phyloP scores from a whole-genome alignment of 2,113 vertebrate genomes.

The Nestor notabilis region DNA sequence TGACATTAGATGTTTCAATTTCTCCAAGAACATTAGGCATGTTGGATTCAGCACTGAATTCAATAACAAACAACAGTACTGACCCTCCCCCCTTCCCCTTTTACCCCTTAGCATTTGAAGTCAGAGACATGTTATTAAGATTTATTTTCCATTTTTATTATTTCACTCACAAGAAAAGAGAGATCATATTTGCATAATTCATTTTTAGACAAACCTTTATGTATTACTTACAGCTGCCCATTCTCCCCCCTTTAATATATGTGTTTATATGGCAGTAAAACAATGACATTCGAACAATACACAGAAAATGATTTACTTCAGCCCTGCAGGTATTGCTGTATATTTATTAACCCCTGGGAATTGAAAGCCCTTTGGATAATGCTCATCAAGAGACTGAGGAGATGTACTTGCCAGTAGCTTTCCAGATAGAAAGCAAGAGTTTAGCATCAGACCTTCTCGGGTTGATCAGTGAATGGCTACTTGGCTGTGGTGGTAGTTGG shows the following conservation, averaged over 20 bases:
- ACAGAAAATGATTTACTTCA: conserved; percentile 33
- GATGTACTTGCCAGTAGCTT: neutral
- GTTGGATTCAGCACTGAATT: conserved; percentile 46
- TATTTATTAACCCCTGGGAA: conserved; percentile 61
- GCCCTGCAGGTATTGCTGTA: conserved; percentile 27
- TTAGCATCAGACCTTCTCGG: neutral
- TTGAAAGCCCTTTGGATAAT: conserved; percentile 20
- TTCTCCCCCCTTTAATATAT: conserved; percentile 23
- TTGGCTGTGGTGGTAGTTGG: neutral
- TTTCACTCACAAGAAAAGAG: conserved; percentile 47
- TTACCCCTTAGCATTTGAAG: conserved; percentile 53
- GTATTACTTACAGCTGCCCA: conserved; percentile 35
- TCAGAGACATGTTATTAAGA: conserved; percentile 60
- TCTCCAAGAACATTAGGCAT: conserved; percentile 44
- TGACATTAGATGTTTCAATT: conserved; percentile 76
- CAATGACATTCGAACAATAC: conserved; percentile 37
- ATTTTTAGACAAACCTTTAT: conserved; percentile 41
- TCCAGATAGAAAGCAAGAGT: neutral
- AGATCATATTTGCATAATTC: conserved; percentile 62
- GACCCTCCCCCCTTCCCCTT: conserved; percentile 2
- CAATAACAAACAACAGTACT: neutral
- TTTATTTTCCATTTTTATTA: conserved; percentile 72
- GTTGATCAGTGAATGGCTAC: neutral
- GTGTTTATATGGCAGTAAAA: conserved; percentile 57
- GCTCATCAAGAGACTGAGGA: neutral